Evolutionary conservation across 2,113 vertebrate species (phyloP).

Genomic region (Macroglossus sobrinus): DNA sequence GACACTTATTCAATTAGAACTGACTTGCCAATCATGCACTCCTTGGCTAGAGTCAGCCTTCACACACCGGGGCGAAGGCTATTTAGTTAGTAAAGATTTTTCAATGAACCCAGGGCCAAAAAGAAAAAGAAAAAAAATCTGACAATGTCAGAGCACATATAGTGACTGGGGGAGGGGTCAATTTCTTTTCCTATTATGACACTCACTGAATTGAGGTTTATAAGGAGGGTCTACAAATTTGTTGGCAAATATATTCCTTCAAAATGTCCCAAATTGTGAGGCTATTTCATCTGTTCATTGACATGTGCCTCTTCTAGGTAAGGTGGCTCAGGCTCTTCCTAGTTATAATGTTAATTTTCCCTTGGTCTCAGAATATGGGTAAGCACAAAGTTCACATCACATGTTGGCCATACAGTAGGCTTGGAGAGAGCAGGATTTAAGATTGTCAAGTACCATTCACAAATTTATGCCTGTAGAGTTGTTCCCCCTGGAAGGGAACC

Average conservation of each 20-base stretch:
- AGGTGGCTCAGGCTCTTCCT: slow-evolving; percentile 4
- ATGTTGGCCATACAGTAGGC: slow-evolving; percentile 34
- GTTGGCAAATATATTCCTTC: slow-evolving; percentile 53
- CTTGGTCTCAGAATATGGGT: slow-evolving; percentile 12
- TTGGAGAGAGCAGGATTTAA: slow-evolving; percentile 72
- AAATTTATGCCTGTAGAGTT: slow-evolving; percentile 80
- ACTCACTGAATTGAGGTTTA: slow-evolving; percentile 17
- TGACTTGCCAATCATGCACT: slow-evolving; percentile 84
- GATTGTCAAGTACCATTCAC: slow-evolving; percentile 82
- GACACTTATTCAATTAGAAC: slow-evolving; percentile 90
- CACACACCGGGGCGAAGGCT: slow-evolving; percentile 76
- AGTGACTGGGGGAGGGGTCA: not conserved
- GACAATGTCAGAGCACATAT: not conserved
- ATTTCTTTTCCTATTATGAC: slow-evolving; percentile 26
- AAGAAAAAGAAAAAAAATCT: not conserved
- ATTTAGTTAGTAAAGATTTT: slow-evolving; percentile 83
- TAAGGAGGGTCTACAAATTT: slow-evolving; percentile 20
- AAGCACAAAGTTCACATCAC: slow-evolving; percentile 8
- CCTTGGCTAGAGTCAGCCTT: slow-evolving; percentile 77
- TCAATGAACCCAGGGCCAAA: slow-evolving; percentile 56
- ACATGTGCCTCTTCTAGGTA: not conserved
- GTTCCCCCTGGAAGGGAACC: slow-evolving; percentile 79
- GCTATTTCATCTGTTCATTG: not conserved
- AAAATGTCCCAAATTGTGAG: slow-evolving; percentile 34
- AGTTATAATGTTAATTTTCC: slow-evolving; percentile 45